These are phyloP conservation scores for Telmatochromis sp. DNA, from an alignment of 2,113 vertebrate species.

Conservation along the genomic window DNA sequence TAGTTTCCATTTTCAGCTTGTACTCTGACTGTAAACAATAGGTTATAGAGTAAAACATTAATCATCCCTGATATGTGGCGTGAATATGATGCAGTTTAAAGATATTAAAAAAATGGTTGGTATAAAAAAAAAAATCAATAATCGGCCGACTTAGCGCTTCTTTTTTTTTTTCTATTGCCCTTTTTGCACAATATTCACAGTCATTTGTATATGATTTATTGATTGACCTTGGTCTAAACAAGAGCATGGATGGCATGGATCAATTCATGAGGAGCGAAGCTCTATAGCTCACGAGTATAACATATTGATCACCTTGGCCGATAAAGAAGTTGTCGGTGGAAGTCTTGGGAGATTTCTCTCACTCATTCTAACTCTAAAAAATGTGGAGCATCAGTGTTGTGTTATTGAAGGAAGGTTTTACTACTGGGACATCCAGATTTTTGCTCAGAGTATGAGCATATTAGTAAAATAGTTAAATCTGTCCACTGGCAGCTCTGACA, in stretches of 20 bases:
- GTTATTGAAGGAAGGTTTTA: neutral
- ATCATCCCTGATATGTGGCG: neutral
- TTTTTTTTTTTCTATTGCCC: neutral
- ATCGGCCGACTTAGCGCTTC: neutral
- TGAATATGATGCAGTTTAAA: neutral
- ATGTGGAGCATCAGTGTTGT: neutral
- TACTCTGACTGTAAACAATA: neutral
- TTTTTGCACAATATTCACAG: neutral
- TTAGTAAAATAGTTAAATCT: neutral
- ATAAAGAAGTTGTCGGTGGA: neutral
- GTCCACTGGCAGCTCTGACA: neutral
- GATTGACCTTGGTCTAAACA: conserved; percentile 9
- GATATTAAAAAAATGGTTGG: neutral
- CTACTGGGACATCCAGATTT: neutral
- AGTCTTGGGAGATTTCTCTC: neutral
- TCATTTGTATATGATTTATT: neutral
- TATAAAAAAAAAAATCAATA: neutral
- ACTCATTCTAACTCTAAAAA: neutral
- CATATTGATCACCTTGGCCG: conserved; percentile 21
- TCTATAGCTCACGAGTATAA: conserved; percentile 27
- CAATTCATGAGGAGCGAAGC: neutral
- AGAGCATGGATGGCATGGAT: conserved; percentile 2
- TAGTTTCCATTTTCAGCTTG: neutral
- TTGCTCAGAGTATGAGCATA: neutral
- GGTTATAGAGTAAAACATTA: neutral